phyloP scores from a whole-genome alignment of 2,888 invertebrate species.

The Operophtera brumata region DNA sequence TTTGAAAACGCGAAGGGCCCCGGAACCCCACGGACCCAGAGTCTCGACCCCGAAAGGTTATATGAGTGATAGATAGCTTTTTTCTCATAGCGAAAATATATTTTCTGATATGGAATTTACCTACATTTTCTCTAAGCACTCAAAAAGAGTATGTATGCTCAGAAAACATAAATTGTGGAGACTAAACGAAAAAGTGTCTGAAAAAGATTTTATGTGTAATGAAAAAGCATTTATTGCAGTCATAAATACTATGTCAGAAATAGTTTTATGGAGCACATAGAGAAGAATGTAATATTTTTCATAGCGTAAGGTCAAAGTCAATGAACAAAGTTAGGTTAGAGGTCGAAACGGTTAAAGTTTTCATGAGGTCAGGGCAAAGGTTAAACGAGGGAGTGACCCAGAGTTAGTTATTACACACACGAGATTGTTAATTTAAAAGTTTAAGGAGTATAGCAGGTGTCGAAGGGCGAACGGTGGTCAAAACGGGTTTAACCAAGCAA shows the following conservation, averaged over 20 bases:
- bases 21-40: too few species aligned
- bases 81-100: too few species aligned
- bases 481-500: neutral
- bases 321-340: slow-evolving; percentile 1
- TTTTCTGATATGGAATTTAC: too few species aligned
- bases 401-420: neutral
- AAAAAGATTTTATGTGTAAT: too few species aligned
- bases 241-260: neutral
- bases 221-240: too few species aligned
- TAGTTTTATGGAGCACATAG: neutral
- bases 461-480: neutral
- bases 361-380: slow-evolving; percentile 1
- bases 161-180: too few species aligned
- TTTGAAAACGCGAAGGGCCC: too few species aligned
- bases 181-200: too few species aligned
- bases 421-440: slow-evolving; percentile 6
- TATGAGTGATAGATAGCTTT: too few species aligned
- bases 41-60: too few species aligned
- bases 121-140: too few species aligned
- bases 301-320: neutral
- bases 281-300: neutral
- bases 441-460: neutral
- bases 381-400: slow-evolving; percentile 1
- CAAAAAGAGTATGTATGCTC: too few species aligned
- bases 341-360: neutral